phyloP scores from a whole-genome alignment of 2,888 invertebrate species.

The Empis livida region DNA sequence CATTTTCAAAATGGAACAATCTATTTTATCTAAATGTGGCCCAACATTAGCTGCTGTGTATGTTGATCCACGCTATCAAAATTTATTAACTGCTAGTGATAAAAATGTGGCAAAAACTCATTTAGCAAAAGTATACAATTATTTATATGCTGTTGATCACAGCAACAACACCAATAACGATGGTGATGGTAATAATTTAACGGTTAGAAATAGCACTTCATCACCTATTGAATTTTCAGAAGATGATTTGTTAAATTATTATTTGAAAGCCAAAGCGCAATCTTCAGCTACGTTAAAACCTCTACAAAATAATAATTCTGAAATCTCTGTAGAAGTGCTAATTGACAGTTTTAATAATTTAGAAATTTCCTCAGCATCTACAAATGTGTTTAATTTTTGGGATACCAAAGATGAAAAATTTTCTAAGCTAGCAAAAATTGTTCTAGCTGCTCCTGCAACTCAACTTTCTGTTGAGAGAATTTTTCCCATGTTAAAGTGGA shows the following conservation, averaged over 20 bases:
- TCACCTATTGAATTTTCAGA: too few species aligned
- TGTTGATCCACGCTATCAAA: neutral
- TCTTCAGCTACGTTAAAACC: neutral
- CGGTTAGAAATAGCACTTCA: too few species aligned
- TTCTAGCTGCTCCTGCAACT: too few species aligned
- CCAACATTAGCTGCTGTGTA: neutral
- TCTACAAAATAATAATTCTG: too few species aligned
- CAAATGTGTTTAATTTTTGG: conserved; percentile 1
- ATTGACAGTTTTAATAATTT: too few species aligned
- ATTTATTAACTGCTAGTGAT: neutral
- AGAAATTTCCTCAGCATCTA: neutral
- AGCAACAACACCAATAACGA: too few species aligned
- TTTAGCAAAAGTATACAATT: neutral
- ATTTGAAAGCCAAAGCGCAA: too few species aligned
- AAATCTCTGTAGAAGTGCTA: neutral
- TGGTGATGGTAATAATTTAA: too few species aligned
- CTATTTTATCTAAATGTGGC: neutral
- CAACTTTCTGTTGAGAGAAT: too few species aligned
- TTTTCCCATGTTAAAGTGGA: neutral
- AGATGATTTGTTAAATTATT: too few species aligned
- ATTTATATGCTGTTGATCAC: too few species aligned
- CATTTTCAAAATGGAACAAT: neutral
- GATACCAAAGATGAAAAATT: neutral
- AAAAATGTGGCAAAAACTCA: neutral
- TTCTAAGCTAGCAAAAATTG: neutral